These are phyloP conservation scores for Rhagium mordax DNA, from an alignment of 2,888 invertebrate genomes.

Conservation along the genomic window DNA sequence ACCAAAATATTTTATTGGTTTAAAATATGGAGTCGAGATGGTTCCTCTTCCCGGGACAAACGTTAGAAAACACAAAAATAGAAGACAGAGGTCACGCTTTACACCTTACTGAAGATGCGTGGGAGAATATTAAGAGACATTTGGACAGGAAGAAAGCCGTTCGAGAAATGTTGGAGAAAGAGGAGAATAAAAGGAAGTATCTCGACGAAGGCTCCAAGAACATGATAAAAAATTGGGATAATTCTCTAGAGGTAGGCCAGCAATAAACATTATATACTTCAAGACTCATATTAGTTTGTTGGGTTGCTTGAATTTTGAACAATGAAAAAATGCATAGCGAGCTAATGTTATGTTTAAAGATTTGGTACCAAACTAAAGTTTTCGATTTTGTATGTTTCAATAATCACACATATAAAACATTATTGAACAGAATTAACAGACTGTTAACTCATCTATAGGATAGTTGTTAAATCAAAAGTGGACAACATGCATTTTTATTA, in stretches of 20 bases:
- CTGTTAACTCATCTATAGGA: too few relatives aligned
- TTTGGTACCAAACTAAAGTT: too few relatives aligned
- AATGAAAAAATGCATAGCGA: too few relatives aligned
- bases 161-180: slow-evolving; percentile 64
- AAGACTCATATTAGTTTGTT: too few relatives aligned
- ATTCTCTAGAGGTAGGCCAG: slow-evolving; percentile 65
- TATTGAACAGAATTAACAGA: too few relatives aligned
- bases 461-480: too few relatives aligned
- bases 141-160: slow-evolving; percentile 60
- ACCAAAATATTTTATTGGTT: background rate
- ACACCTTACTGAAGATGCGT: slow-evolving; percentile 61
- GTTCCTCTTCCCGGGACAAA: slow-evolving; percentile 64
- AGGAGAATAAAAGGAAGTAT: slow-evolving; percentile 65
- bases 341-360: too few relatives aligned
- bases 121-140: slow-evolving; percentile 64
- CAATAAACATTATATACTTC: background rate
- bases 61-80: slow-evolving; percentile 62
- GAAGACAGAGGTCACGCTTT: slow-evolving; percentile 63
- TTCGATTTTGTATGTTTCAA: too few relatives aligned
- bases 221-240: slow-evolving; percentile 70
- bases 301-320: too few relatives aligned
- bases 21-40: slow-evolving; percentile 63
- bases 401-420: too few relatives aligned
- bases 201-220: slow-evolving; percentile 68
- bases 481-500: too few relatives aligned